A percentile compares a stretch with the other conserved stretches of the same genome.
Conservation (phyloP, 2,113 vertebrate genomes). For the Entomyzon cyanotis region DNA sequence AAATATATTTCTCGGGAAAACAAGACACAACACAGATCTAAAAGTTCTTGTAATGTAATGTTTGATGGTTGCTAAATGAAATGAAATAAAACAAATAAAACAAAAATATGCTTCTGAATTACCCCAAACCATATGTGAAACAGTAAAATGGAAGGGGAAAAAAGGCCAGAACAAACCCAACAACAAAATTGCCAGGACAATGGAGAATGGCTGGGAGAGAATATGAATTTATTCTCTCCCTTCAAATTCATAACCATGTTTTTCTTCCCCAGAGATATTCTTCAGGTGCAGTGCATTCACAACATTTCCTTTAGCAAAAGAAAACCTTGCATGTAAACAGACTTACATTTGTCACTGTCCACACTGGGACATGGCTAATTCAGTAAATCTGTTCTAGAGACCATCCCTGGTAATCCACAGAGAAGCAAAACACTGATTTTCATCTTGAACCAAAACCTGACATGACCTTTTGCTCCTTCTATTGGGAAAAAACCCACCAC, state of each 20-base stretch:
- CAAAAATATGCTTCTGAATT: neutral
- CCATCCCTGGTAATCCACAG: neutral
- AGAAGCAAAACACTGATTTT: neutral
- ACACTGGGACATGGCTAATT: rapidly evolving
- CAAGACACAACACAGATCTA: neutral
- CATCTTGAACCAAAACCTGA: neutral
- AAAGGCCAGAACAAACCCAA: neutral
- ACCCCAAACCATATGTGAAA: neutral
- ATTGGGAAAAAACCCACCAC: neutral
- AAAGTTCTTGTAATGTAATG: neutral
- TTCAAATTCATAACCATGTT: neutral
- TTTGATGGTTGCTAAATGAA: neutral
- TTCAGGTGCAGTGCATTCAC: neutral
- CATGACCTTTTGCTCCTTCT: neutral
- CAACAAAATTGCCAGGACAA: neutral
- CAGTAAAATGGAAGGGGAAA: neutral
- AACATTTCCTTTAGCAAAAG: slow-evolving; percentile 1
- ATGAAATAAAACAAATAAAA: neutral
- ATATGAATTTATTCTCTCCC: neutral
- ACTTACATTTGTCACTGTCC: slow-evolving; percentile 17
- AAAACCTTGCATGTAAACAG: neutral
- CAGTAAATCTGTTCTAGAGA: neutral
- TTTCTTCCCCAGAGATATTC: neutral
- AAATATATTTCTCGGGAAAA: neutral
- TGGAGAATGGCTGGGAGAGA: neutral